Conservation (phyloP, 2,113 vertebrate genomes). For the Eonycteris spelaea region DNA sequence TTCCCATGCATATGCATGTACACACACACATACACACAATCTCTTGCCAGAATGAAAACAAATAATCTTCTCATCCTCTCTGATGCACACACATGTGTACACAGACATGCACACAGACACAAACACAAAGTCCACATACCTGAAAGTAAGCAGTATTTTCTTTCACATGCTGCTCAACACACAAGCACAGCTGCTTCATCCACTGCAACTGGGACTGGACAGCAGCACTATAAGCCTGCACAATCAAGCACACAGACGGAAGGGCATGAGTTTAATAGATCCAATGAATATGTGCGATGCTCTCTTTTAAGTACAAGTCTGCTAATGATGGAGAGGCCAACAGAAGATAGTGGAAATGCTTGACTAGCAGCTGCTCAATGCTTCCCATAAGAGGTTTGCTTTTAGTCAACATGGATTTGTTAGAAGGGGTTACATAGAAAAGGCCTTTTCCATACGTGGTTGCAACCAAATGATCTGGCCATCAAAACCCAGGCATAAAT, state of each 20-base stretch:
- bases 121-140: slow-evolving; percentile 79
- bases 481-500: not conserved
- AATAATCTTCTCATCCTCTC: not conserved
- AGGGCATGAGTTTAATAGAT: not conserved
- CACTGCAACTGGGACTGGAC: slow-evolving; percentile 96
- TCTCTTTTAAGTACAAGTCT: not conserved
- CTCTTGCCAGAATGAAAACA: not conserved
- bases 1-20: not conserved
- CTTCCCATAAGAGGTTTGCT: not conserved
- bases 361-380: not conserved
- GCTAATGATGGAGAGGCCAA: not conserved
- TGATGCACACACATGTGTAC: not conserved
- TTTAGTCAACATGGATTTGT: not conserved
- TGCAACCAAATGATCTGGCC: not conserved
- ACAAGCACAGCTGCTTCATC: slow-evolving; percentile 95
- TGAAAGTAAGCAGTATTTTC: slow-evolving; percentile 95
- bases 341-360: not conserved
- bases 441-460: not conserved
- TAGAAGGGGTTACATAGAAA: not conserved
- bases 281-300: accelerated
- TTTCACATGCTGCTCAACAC: slow-evolving; percentile 95
- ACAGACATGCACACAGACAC: not conserved
- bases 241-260: not conserved
- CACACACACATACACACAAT: not conserved
- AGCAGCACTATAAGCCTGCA: slow-evolving; percentile 95